Percentiles rank a stretch among this genome's conserved stretches.
Evolutionary conservation across 2,797 vertebrate genomes (phyloP).

Genomic region (Sebastes aleutianus): DNA sequence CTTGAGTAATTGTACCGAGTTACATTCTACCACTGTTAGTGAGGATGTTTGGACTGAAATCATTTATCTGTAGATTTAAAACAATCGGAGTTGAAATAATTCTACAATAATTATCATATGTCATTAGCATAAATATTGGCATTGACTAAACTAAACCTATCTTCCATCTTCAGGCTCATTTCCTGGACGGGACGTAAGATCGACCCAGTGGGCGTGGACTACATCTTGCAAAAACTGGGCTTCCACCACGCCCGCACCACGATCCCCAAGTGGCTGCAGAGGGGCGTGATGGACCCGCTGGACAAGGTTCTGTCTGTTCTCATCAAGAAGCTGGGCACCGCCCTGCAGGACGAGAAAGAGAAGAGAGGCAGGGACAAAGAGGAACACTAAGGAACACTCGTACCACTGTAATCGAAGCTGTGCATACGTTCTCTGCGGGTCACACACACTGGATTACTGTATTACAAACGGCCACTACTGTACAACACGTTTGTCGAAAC

Average conservation of each 20-base stretch:
- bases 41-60: too few species aligned
- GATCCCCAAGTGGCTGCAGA: conserved; percentile 99
- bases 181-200: conserved; percentile 99
- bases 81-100: neutral
- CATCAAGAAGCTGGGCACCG: conserved; percentile 96
- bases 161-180: conserved; percentile 85
- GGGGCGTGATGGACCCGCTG: conserved; percentile 98
- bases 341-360: conserved; percentile 96
- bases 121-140: neutral
- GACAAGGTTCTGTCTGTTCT: conserved; percentile 98
- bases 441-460: conserved; percentile 60
- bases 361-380: conserved; percentile 95
- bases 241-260: conserved; percentile 99
- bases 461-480: conserved; percentile 58
- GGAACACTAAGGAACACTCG: conserved; percentile 87
- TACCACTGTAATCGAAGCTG: conserved; percentile 46
- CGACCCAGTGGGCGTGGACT: conserved; percentile 97
- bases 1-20: too few species aligned
- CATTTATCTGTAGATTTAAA: neutral
- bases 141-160: neutral
- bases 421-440: conserved; percentile 6
- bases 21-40: too few species aligned
- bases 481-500: conserved; percentile 67
- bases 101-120: too few species aligned
- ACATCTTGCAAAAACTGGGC: conserved; percentile 97